Percentiles rank a stretch among this genome's conserved stretches.
Conservation (phyloP, 2,888 invertebrate species). For the Eulithis testata region DNA sequence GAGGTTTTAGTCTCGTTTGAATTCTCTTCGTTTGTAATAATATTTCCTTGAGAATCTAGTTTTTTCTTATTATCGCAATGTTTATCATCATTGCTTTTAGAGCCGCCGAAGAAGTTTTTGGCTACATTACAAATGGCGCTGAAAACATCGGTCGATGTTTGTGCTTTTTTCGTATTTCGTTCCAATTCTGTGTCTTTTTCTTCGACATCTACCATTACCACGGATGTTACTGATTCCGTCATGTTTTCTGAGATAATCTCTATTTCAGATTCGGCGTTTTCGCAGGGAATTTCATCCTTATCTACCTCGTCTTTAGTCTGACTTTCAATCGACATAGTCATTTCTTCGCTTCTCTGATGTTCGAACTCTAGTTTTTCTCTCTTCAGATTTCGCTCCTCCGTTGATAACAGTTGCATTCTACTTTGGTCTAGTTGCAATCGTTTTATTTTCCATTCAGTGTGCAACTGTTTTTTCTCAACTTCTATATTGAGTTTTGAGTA, state of each 20-base stretch:
- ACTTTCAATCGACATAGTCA: constrained; percentile 67
- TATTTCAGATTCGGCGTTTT: constrained; percentile 21
- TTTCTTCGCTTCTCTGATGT: constrained; percentile 69
- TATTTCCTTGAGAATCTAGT: constrained; percentile 71
- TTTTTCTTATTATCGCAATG: constrained; percentile 65
- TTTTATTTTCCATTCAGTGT: constrained; percentile 84
- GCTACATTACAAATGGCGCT: constrained; percentile 69
- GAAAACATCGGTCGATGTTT: constrained; percentile 60
- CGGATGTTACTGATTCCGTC: constrained; percentile 44
- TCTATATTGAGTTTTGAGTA: constrained; percentile 86
- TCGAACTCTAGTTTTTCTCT: constrained; percentile 81
- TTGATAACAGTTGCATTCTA: constrained; percentile 75
- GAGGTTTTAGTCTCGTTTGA: constrained; percentile 58
- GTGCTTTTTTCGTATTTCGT: constrained; percentile 50
- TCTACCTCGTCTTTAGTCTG: constrained; percentile 55
- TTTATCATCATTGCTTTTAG: constrained; percentile 50
- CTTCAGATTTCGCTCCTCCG: constrained; percentile 81
- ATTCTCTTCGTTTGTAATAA: constrained; percentile 51
- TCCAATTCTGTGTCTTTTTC: constrained; percentile 42
- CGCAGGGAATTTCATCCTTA: constrained; percentile 20
- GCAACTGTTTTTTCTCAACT: constrained; percentile 83
- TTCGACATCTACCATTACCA: constrained; percentile 41
- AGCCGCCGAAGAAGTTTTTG: constrained; percentile 66
- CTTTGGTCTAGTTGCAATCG: constrained; percentile 74
- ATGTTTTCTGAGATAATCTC: constrained; percentile 29